Percentiles rank a stretch among this genome's conserved stretches.
Evolutionary conservation across 2,113 vertebrate species (phyloP).

Genomic region (Saguinus imperator): DNA sequence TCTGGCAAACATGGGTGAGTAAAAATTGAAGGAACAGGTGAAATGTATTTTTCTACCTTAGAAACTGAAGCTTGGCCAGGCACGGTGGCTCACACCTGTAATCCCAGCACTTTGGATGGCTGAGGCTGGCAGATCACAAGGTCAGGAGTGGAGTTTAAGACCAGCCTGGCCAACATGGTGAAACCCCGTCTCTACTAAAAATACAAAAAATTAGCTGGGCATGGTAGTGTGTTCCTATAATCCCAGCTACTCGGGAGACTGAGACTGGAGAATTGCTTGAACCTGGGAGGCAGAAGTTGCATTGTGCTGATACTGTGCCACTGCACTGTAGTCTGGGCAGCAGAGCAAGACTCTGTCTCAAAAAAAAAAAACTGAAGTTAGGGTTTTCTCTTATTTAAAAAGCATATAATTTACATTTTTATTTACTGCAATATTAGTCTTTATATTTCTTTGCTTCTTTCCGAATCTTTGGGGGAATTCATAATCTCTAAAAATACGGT

Average conservation of each 20-base stretch:
- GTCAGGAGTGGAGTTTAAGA: too few relatives aligned
- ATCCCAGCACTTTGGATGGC: too few relatives aligned
- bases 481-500: background rate
- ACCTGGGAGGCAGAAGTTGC: accelerated
- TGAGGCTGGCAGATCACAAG: accelerated
- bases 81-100: background rate
- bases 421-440: background rate
- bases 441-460: background rate
- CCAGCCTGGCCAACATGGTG: too few relatives aligned
- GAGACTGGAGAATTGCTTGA: background rate
- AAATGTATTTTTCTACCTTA: background rate
- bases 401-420: background rate
- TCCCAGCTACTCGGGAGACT: background rate
- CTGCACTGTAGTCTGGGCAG: background rate
- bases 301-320: accelerated
- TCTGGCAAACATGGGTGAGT: constrained; percentile 97
- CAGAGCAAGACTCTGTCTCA: background rate
- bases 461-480: background rate
- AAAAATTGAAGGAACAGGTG: background rate
- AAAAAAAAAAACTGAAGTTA: too few relatives aligned
- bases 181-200: too few relatives aligned
- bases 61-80: background rate
- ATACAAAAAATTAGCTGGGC: too few relatives aligned
- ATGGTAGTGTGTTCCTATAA: too few relatives aligned
- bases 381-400: too few relatives aligned